Evolutionary conservation across 1,140 invertebrate species (phyloP).

Genomic region (Bombus confusus): DNA sequence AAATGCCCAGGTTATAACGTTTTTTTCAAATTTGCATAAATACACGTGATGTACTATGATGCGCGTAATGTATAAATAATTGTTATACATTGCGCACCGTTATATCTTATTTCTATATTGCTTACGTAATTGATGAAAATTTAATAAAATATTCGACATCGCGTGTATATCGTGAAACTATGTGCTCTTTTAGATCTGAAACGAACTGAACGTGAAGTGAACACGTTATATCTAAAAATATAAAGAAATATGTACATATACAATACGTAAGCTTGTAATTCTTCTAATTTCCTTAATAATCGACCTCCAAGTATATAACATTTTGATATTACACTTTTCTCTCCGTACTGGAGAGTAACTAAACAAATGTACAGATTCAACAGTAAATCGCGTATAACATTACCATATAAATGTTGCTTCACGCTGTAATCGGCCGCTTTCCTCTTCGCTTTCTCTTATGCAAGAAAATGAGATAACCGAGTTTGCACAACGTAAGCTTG

Average conservation of each 20-base stretch:
- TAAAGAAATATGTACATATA: not conserved
- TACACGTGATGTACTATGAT: no score
- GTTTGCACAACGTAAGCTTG: not conserved
- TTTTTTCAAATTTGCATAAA: no score
- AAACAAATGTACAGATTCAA: not conserved
- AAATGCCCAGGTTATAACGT: no score
- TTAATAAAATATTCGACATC: not conserved
- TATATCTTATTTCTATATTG: no score
- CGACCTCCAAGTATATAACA: no score
- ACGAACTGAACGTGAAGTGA: not conserved
- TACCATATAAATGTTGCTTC: not conserved
- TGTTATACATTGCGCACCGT: no score
- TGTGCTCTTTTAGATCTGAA: not conserved
- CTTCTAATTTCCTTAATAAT: no score
- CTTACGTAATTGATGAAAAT: no score
- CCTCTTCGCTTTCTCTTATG: constrained; percentile 22
- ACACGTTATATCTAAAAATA: not conserved
- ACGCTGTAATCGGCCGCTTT: not conserved
- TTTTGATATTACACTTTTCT: not conserved
- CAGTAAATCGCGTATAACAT: not conserved
- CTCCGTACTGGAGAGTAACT: no score
- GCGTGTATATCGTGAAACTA: no score
- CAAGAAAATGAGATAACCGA: constrained; percentile 12
- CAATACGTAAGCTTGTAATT: not conserved
- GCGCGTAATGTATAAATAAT: no score